Base-by-base conservation (phyloP, 2,797 vertebrate species). In the Trachurus trachurus region DNA sequence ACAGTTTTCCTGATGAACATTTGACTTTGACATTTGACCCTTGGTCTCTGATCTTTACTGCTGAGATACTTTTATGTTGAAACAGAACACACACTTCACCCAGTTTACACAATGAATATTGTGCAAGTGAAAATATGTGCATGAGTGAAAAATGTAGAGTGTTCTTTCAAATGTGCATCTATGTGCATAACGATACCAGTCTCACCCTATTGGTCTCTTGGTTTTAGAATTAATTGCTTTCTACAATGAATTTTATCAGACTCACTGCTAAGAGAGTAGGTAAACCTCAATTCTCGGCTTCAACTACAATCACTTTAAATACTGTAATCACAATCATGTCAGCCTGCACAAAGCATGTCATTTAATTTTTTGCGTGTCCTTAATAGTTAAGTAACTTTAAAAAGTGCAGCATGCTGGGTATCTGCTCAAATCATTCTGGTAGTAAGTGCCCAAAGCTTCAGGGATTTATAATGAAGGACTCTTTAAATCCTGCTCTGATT, bases 51-150 rank as follows among this genome's bases (percentile, higher is more conserved):
- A 62, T 53, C 8, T 57, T 34, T 67, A 11, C n/a, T 61, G 22
- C 34, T 34, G 26, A 44, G 9, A 34, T 16, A 26, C 11, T 69
- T 76, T 81, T 59, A 61, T 40, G 37, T n/a, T 69, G 6, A 63
- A n/a, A 45, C n/a, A 34, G 21, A 45, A 50, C 12, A 65, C 31
- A 56, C 34, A 26, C 56, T 22, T 57, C n/a, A 9, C 4, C 22
- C 5, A 60, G 11, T 8, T 1, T 26, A 39, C 39, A 31, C 5
- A 61, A 7, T 22, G 4, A 52, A 34, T 40, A 21, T 1, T 50
- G 19, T 50, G 1, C 9, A 10, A 11, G 52, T 29, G 52, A 29
- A 15, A 29, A 6, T 11, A 26, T 2, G 21, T 21, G 26, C 8
- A 22, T 1, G 4, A 57, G 2, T 7, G 19, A 37, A 59, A 31